Evolutionary conservation across 2,888 invertebrate genomes (phyloP), one percentile per base, ranked within the genome.

Genomic region (Erannis defoliaria): DNA sequence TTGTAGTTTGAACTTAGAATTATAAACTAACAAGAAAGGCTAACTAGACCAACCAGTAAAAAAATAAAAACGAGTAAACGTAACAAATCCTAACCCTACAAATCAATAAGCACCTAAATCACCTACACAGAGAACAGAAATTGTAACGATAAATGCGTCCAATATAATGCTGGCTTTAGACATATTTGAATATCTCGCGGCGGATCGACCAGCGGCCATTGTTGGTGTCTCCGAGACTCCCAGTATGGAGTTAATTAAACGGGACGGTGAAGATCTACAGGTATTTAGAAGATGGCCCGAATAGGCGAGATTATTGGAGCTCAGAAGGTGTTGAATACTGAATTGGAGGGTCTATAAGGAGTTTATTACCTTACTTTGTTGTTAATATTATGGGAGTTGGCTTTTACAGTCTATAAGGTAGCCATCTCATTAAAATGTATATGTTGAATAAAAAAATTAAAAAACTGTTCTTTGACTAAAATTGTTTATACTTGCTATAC

Each of bases 231-330:
- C 48, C 23, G 50, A 37, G 29, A 18, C 51, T 56, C 91, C 91
- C 82, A 88, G 90, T 90, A 92, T 92, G 93, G 93, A 92, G 91
- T 93, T 93, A 93, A 93, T 93, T 93, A 91, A 90, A 88, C 85
- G 88, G 86, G 87, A 85, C 55, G 60, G 81, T 85, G 82, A 84
- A 88, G 86, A 89, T 90, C 85, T 85, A 86, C 79, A 81, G 87
- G 90, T 86, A 89, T 91, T 89, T 85, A 87, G 85, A 85, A 80
- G 78, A 77, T 80, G 80, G 76, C 72, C 73, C 73, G 76, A 80
- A 81, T 78, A 77, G 68, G 75, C 56, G 67, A 67, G 74, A 76
- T 79, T 82, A 78, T 80, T 74, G 72, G 66, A 67, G 64, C 67
- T 68, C 58, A 58, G 49, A 66, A 77, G 74, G 80, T 81, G 78